Base-by-base conservation (phyloP, 2,888 invertebrate species). In the Spodoptera littoralis region DNA sequence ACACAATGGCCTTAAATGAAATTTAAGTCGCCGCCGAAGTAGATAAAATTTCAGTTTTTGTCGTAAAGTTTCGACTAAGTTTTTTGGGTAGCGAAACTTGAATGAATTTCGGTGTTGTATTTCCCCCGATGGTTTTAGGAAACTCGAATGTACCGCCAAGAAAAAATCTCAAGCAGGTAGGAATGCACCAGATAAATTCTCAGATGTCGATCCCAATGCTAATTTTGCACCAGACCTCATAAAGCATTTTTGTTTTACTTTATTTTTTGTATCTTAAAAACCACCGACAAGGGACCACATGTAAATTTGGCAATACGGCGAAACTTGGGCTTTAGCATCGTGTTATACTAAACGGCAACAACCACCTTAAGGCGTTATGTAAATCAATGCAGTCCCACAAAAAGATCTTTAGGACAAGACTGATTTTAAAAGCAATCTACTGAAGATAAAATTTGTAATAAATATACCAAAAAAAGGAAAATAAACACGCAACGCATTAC, bases 21-120 rank as follows among this genome's bases (percentile, higher is more conserved):
- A 82, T 84, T 81, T 80, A 84, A 85, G 82, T 82, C 80, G 66
- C 70, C 45, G 52, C 71, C 60, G 58, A 73, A 77, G 80, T 74
- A 81, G 80, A 85, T 83, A 84, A 81, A 81, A 73, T 76, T 64
- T 67, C 18, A 73, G 77, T 81, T 84, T 81, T 83, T 80, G 81
- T 76, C 70, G 57, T 54, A 53, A 66, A 62, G 60, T 62, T 71
- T 65, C 65, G 55, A 47, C 43, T 30, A 79, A 77, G 65, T 76
- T 81, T 83, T 77, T 73, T 65, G 59, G 62, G 57, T 53, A 30
- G 59, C 55, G 22, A 61, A 75, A 73, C 69, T 75, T 72, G 62
- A 66, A 76, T 77, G 76, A 69, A 78, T 75, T 71, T 76, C 27
- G 71, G 70, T 73, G 75, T 81, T 57, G 54, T 70, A 68, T 77